Percentiles rank a stretch among this genome's conserved stretches.
phyloP scores from a whole-genome alignment of 1,140 invertebrate genomes.

The Gryllus bimaculatus region DNA sequence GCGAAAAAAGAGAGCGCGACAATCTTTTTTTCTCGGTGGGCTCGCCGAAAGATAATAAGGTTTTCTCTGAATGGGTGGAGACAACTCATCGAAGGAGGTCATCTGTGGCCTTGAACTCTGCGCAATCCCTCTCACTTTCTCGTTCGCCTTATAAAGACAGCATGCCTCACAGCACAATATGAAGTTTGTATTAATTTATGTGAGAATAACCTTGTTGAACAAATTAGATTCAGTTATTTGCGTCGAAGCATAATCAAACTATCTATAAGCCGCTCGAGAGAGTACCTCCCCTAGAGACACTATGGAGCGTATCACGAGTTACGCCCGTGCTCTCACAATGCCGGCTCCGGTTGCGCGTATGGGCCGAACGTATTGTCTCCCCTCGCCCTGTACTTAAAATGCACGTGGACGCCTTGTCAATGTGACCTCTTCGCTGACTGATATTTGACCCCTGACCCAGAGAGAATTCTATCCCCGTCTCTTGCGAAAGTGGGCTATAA shows the following conservation, averaged over 20 bases:
- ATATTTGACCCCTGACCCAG: no score
- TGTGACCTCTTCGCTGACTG: no score
- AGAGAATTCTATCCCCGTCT: no score
- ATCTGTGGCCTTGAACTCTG: background rate
- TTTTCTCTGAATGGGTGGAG: background rate
- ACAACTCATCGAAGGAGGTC: background rate
- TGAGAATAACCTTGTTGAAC: background rate
- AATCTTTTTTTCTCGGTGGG: background rate
- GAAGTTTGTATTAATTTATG: background rate
- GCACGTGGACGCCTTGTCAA: no score
- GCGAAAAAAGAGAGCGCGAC: no score
- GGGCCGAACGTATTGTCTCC: background rate
- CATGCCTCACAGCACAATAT: background rate
- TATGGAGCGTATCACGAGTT: background rate
- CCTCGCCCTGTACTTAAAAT: no score
- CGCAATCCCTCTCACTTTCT: background rate
- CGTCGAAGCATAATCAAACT: background rate
- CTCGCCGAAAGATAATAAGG: background rate
- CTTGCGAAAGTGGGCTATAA: no score
- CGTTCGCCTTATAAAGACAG: background rate
- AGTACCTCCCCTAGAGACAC: background rate
- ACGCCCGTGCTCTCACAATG: background rate
- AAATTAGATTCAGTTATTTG: conserved; percentile 6
- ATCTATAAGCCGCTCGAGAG: background rate
- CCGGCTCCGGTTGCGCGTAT: background rate